phyloP scores from a whole-genome alignment of 2,113 vertebrate genomes.

The Vireo altiloquus region DNA sequence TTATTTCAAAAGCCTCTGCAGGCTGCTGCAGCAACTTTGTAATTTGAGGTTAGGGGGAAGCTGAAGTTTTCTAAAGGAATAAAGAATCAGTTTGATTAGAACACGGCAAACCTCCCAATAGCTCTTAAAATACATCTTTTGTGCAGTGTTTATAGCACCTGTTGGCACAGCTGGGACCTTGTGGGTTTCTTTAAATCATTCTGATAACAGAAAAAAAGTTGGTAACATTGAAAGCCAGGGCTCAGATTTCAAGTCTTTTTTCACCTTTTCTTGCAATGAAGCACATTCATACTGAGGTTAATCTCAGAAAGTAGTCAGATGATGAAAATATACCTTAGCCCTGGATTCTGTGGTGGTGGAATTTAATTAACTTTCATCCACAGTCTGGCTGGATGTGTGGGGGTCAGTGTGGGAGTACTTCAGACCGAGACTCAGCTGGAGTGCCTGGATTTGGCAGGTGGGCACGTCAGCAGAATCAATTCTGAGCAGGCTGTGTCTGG shows the following conservation, averaged over 20 bases:
- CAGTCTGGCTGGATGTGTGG: not conserved
- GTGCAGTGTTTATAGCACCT: not conserved
- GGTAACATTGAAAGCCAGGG: not conserved
- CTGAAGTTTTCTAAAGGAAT: not conserved
- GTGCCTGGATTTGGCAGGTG: not conserved
- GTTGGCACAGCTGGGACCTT: not conserved
- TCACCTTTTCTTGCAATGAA: not conserved
- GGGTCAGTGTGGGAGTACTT: not conserved
- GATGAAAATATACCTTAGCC: not conserved
- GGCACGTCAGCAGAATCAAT: accelerated
- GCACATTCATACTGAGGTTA: not conserved
- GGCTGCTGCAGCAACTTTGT: not conserved
- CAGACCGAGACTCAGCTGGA: not conserved
- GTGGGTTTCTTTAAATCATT: not conserved
- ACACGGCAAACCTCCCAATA: not conserved
- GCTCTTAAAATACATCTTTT: not conserved
- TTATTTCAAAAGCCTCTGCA: not conserved
- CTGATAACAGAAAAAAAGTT: not conserved
- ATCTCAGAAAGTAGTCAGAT: not conserved
- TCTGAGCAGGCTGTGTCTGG: not conserved
- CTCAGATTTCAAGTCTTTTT: not conserved
- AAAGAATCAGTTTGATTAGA: not conserved
- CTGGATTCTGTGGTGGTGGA: not conserved
- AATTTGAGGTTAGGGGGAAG: not conserved
- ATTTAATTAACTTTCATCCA: not conserved